Evolutionary conservation across 2,888 invertebrate species (phyloP).

Genomic region (Seira ritae): DNA sequence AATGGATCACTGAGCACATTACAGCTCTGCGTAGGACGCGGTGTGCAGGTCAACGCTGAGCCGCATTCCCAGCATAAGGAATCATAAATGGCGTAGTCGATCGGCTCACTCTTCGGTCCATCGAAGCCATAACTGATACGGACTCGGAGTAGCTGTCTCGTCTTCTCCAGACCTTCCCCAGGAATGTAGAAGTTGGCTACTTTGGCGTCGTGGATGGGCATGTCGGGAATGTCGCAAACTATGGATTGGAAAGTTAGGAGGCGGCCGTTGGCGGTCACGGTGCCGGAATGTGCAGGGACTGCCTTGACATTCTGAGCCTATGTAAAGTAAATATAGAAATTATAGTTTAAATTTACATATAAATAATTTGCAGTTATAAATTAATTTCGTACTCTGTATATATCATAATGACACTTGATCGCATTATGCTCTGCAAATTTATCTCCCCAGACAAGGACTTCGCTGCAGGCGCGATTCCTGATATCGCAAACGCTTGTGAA

Average conservation of each 20-base stretch:
- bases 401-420: slow-evolving; percentile 73
- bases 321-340: neutral
- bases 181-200: slow-evolving; percentile 73
- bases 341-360: neutral
- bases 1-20: slow-evolving; percentile 73
- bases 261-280: slow-evolving; percentile 68
- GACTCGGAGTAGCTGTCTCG: slow-evolving; percentile 68
- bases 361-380: too few relatives aligned
- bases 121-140: slow-evolving; percentile 69
- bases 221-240: slow-evolving; percentile 72
- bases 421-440: slow-evolving; percentile 71
- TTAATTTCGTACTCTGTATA: slow-evolving; percentile 70
- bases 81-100: slow-evolving; percentile 71
- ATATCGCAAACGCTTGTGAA: slow-evolving; percentile 73
- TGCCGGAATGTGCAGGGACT: slow-evolving; percentile 66
- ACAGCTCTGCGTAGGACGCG: slow-evolving; percentile 72
- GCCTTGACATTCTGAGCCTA: slow-evolving; percentile 67
- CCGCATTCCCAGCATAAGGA: slow-evolving; percentile 72
- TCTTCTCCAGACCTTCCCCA: slow-evolving; percentile 73
- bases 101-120: slow-evolving; percentile 66
- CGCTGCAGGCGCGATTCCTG: slow-evolving; percentile 73
- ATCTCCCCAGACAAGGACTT: slow-evolving; percentile 73
- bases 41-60: slow-evolving; percentile 65
- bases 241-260: slow-evolving; percentile 71
- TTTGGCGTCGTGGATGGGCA: slow-evolving; percentile 73